Evolutionary conservation across 2,888 invertebrate species (phyloP), one percentile per base, ranked within the genome.

Genomic region (Drosophila fungiperda): DNA sequence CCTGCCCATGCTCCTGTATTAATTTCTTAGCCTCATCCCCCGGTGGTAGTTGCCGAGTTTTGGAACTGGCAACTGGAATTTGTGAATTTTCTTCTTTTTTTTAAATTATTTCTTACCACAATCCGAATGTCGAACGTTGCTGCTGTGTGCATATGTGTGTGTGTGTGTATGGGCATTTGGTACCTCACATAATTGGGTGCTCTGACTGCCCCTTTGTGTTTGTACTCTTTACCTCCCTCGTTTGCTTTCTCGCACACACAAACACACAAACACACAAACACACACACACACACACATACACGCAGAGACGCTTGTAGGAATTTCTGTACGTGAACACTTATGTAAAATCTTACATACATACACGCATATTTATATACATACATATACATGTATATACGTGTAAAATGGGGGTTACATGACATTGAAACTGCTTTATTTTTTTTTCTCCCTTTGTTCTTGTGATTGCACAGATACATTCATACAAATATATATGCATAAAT

Each of bases 361-460:
- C 59, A 45, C 33, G 36, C 35, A 2, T 17, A 48, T n/a, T 15
- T n/a, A 35, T 26, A 45, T 68, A 69, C 49, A 66, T 17, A 52
- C 45, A 17, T 20, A 49, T 55, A 45, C 33, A 48, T n/a, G 15
- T n/a, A 35, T 26, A 50, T 68, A 69, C 45, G 62, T 78, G 74
- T 75, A 87, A 84, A 81, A 87, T 72, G 78, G 82, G 87, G 89
- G 86, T 86, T 89, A 89, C 89, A 84, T 86, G 89, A 89, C 89
- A 86, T 87, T 87, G 86, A 89, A 89, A 87, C 87, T 5, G 3
- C 49, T 26, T 29, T 29, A 45, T 45, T 45, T 45, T 45, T 36
- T 32, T 23, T 23, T 38, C 32, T 26, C n/a, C 15, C 23, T 12
- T 48, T 35, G 49, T 50, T 35, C 20, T 49, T 55, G 23, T 33